A percentile compares a stretch with the other conserved stretches of the same genome.
These are phyloP conservation scores for Tetragonula clypearis DNA, from an alignment of 1,140 invertebrate species.

Conservation along the genomic window DNA sequence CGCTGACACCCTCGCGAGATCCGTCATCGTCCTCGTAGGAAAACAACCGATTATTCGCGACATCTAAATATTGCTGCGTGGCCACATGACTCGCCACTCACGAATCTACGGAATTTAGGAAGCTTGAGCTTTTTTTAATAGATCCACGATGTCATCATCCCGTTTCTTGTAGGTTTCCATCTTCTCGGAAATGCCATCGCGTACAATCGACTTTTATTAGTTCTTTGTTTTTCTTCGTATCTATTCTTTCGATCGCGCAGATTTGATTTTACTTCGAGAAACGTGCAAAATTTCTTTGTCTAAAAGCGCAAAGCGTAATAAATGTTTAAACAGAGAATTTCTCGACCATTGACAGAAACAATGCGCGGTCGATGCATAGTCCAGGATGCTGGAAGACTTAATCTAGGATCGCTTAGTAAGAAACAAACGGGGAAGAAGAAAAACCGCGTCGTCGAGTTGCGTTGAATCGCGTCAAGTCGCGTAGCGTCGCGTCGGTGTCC, in stretches of 20 bases:
- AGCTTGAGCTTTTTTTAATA: slow-evolving; percentile 65
- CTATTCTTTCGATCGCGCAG: not conserved
- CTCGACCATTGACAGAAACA: not conserved
- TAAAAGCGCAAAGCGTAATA: not conserved
- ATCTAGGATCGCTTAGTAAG: not conserved
- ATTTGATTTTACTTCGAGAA: not conserved
- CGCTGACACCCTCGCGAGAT: slow-evolving; percentile 42
- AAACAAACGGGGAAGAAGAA: not conserved
- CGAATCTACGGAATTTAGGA: slow-evolving; percentile 69
- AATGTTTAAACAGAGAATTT: not conserved
- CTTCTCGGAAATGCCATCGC: slow-evolving; percentile 13
- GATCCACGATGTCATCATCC: slow-evolving; percentile 54
- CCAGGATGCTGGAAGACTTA: not conserved
- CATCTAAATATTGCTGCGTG: slow-evolving; percentile 55
- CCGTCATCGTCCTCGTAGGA: slow-evolving; percentile 57
- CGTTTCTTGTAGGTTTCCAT: slow-evolving; percentile 31
- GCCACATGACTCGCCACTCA: slow-evolving; percentile 67
- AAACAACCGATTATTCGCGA: slow-evolving; percentile 56
- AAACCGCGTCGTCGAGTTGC: not conserved
- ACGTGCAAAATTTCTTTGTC: not conserved
- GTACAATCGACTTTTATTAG: not conserved
- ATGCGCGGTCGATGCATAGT: not conserved
- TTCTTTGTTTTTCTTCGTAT: not conserved
- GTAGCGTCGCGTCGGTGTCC: slow-evolving; percentile 47
- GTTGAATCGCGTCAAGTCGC: slow-evolving; percentile 34